phyloP scores from a whole-genome alignment of 2,113 vertebrate genomes.

The Clarias batrachus region DNA sequence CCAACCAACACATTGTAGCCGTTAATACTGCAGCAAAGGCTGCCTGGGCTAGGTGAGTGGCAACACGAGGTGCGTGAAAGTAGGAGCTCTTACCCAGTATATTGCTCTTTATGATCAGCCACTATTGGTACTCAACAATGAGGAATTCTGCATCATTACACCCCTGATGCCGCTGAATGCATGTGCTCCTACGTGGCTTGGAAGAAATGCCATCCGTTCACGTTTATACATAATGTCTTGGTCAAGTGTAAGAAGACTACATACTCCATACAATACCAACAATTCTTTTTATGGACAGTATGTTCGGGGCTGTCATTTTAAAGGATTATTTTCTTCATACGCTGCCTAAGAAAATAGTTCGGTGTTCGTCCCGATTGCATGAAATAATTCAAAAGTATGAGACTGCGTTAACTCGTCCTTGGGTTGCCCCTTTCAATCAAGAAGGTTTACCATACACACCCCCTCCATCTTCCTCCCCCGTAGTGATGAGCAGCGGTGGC shows the following conservation, averaged over 20 bases:
- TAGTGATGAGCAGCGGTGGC: constrained; percentile 81
- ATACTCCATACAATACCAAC: not conserved
- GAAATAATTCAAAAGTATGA: not conserved
- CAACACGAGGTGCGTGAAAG: not conserved
- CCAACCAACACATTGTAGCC: not conserved
- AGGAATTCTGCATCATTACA: not conserved
- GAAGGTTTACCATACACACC: constrained; percentile 57
- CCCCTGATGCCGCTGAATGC: not conserved
- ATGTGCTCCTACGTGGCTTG: not conserved
- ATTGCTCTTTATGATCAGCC: not conserved
- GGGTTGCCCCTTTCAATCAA: not conserved
- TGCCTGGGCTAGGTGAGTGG: not conserved
- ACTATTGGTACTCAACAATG: not conserved
- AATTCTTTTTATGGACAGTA: not conserved
- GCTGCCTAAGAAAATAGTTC: not conserved
- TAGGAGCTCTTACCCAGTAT: not conserved
- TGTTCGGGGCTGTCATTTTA: not conserved
- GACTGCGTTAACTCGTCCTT: not conserved
- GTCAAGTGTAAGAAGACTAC: not conserved
- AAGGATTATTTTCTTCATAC: not conserved
- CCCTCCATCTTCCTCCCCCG: constrained; percentile 73
- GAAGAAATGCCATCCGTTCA: not conserved
- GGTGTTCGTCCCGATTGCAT: not conserved
- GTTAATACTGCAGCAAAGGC: not conserved
- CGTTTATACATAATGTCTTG: not conserved